phyloP scores from a whole-genome alignment of 2,113 vertebrate species.

The Artemisiospiza belli region DNA sequence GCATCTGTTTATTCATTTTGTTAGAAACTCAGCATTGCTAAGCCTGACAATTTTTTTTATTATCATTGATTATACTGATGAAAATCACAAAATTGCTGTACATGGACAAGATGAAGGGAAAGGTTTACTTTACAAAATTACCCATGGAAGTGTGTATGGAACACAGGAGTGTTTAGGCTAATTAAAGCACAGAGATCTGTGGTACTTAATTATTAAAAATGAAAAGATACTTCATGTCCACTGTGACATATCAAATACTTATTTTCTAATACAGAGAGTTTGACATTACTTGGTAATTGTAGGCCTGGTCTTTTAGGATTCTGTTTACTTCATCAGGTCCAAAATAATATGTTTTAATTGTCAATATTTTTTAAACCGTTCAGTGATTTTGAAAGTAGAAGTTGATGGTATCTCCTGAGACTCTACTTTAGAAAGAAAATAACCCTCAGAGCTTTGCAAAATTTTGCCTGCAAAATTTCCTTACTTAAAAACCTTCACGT shows the following conservation, averaged over 20 bases:
- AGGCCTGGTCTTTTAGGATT: neutral
- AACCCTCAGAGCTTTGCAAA: neutral
- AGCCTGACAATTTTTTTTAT: neutral
- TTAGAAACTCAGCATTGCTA: neutral
- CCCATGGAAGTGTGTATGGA: neutral
- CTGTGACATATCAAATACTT: neutral
- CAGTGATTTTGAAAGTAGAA: neutral
- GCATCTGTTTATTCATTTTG: neutral
- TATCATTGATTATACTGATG: neutral
- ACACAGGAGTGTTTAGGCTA: neutral
- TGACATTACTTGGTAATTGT: neutral
- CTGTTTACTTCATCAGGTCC: neutral
- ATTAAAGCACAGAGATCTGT: neutral
- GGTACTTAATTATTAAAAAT: neutral
- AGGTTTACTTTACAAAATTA: neutral
- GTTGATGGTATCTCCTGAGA: neutral
- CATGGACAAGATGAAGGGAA: neutral
- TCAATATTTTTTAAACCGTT: neutral
- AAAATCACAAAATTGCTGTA: neutral
- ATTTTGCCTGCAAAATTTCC: neutral
- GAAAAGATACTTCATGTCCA: neutral
- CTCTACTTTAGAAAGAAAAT: neutral
- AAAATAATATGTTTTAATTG: neutral
- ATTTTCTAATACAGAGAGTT: neutral
- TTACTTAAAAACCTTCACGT: neutral